phyloP scores from a whole-genome alignment of 1,140 invertebrate genomes.

The Psix sp. region DNA sequence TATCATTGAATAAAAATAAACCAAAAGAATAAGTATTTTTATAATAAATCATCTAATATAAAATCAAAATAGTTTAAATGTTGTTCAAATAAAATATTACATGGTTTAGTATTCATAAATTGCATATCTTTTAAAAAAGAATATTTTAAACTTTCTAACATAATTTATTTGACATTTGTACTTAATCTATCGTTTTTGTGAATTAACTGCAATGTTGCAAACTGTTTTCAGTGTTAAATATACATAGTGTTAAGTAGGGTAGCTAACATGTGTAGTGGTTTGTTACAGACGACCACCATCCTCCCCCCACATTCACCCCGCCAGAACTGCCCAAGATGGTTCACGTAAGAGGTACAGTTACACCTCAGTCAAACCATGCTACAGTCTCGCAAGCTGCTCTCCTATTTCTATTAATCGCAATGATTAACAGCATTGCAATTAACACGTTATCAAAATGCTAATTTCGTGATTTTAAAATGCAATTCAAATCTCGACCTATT shows the following conservation, averaged over 20 bases:
- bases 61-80: no score
- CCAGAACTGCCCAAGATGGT: constrained; percentile 98
- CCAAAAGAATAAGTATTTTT: no score
- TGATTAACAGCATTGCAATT: constrained; percentile 51
- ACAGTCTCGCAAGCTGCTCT: constrained; percentile 73
- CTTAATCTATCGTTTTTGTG: no score
- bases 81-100: no score
- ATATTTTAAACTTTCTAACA: no score
- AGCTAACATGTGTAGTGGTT: constrained; percentile 81
- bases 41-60: no score
- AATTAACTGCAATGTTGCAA: no score
- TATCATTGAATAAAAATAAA: no score
- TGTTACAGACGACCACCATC: constrained; percentile 95
- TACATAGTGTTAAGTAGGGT: constrained; percentile 73
- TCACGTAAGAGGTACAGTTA: constrained; percentile 92
- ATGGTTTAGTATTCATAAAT: no score
- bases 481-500: no score
- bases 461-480: constrained; percentile 15
- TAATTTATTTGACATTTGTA: no score
- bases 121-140: no score
- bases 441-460: constrained; percentile 23
- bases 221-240: constrained; percentile 10
- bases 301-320: constrained; percentile 95
- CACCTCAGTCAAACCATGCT: constrained; percentile 74
- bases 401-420: constrained; percentile 63